phyloP scores from a whole-genome alignment of 2,888 invertebrate genomes.

The Gisinianus flammeolus region DNA sequence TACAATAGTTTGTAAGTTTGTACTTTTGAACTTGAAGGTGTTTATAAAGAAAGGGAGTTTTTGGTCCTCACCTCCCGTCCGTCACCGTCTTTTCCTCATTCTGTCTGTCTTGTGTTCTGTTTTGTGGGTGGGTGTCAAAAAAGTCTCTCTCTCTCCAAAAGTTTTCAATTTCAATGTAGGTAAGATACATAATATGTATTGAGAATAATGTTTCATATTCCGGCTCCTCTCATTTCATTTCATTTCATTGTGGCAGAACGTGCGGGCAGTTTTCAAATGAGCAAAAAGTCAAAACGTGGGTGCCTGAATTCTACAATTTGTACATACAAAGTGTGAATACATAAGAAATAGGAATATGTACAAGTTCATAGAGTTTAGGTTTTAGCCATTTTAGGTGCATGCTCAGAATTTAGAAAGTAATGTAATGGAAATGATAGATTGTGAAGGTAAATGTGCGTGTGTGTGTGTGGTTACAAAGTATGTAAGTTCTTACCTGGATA shows the following conservation, averaged over 20 bases:
- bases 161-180: too few species aligned
- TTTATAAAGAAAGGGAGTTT: background rate
- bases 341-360: background rate
- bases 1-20: background rate
- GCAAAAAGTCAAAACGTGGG: background rate
- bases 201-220: background rate
- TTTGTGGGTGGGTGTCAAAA: conserved; percentile 27
- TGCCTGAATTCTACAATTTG: background rate
- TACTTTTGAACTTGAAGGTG: background rate
- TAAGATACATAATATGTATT: too few species aligned
- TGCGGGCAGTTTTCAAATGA: conserved; percentile 18
- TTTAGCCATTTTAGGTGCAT: background rate
- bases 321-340: background rate
- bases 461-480: background rate
- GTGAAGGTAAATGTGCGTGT: background rate
- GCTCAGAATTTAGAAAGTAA: background rate
- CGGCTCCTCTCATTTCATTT: background rate
- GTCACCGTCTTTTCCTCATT: too few species aligned
- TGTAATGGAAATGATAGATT: background rate
- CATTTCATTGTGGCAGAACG: conserved; percentile 12
- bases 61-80: too few species aligned
- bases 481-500: too few species aligned
- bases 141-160: too few species aligned
- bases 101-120: background rate
- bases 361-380: background rate